Evolutionary conservation across 2,888 invertebrate genomes (phyloP).

Genomic region (Mythimna loreyi): DNA sequence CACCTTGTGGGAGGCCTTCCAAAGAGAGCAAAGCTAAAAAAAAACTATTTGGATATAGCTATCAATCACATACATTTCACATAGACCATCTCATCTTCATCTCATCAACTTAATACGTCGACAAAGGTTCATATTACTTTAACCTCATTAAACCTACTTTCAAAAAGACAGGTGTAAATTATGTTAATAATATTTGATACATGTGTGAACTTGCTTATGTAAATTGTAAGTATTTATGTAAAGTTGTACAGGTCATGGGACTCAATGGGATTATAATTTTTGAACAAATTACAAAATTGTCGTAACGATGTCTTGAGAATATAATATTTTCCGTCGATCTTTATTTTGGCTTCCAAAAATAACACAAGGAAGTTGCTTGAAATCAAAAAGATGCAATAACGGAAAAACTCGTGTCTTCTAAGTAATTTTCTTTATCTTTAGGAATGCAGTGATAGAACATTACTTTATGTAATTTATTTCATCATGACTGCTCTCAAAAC

Average conservation of each 20-base stretch:
- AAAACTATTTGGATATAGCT: no score
- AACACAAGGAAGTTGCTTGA: conserved; percentile 8
- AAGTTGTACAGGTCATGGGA: conserved; percentile 27
- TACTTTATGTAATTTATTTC: no score
- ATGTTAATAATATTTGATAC: conserved; percentile 50
- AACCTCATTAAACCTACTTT: conserved; percentile 19
- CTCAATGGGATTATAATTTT: conserved; percentile 43
- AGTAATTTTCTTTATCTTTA: no score
- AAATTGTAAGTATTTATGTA: conserved; percentile 51
- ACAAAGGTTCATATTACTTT: conserved; percentile 12
- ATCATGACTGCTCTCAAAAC: no score
- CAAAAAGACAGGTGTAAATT: conserved; percentile 40
- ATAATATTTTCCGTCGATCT: conserved; percentile 5
- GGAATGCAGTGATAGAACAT: no score
- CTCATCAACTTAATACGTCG: conserved; percentile 10
- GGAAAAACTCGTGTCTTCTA: neutral
- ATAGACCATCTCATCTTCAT: neutral
- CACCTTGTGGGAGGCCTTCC: no score
- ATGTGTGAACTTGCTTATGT: conserved; percentile 53
- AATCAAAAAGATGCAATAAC: neutral
- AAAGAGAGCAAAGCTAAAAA: no score
- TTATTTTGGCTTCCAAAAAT: neutral
- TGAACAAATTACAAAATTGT: conserved; percentile 43
- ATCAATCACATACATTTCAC: neutral
- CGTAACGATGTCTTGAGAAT: conserved; percentile 4